Percentiles rank a stretch among this genome's conserved stretches.
Conservation (phyloP, 2,888 invertebrate species). For the Hololepta plana region DNA sequence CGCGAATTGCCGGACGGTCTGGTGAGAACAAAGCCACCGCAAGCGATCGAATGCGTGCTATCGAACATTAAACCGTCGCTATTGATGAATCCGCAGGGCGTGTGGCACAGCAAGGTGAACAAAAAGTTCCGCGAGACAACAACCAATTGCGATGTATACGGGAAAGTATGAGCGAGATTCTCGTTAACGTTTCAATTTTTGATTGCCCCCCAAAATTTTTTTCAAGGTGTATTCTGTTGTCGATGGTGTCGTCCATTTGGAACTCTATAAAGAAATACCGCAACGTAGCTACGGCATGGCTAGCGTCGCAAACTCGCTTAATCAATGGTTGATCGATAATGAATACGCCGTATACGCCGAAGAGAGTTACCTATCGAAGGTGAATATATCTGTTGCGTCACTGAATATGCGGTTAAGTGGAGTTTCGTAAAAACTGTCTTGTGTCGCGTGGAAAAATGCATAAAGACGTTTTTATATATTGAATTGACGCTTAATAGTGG, state of each 20-base stretch:
- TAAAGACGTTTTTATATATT: no score
- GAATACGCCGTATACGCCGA: constrained; percentile 48
- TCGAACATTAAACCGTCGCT: constrained; percentile 51
- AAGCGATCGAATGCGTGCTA: constrained; percentile 54
- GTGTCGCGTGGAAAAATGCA: no score
- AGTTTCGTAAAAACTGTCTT: no score
- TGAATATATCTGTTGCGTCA: no score
- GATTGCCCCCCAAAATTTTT: not conserved
- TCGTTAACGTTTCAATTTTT: not conserved
- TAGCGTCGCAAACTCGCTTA: constrained; percentile 20
- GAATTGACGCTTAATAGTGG: no score
- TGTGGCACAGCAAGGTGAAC: constrained; percentile 41
- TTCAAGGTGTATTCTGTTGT: constrained; percentile 57
- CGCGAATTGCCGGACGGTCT: constrained; percentile 22
- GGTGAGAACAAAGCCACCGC: constrained; percentile 29
- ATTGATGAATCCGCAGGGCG: constrained; percentile 34
- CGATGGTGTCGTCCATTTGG: constrained; percentile 49
- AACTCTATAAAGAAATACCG: constrained; percentile 28
- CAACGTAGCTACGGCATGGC: constrained; percentile 2
- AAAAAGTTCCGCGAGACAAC: constrained; percentile 27
- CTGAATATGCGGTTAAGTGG: no score
- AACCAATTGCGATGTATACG: not conserved
- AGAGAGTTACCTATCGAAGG: constrained; percentile 64
- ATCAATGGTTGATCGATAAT: constrained; percentile 41
- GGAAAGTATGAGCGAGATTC: constrained; percentile 2